Conservation (phyloP, 64 coral and sea anemone genomes). For the Trachythela sp. region DNA sequence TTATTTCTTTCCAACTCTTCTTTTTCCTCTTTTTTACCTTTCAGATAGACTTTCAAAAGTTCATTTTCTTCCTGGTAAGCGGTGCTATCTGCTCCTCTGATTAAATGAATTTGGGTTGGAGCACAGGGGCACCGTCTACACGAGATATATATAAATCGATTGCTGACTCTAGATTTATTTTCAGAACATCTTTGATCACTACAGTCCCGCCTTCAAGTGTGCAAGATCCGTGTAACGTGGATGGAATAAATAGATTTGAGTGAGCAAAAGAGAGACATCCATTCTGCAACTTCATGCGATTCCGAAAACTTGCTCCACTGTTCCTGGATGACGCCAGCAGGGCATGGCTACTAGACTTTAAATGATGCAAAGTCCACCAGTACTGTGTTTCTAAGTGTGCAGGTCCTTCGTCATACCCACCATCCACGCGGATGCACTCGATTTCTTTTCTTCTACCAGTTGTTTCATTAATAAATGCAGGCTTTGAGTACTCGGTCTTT, state of each 20-base stretch:
- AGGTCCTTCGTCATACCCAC: conserved; percentile 48
- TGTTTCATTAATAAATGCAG: conserved; percentile 30
- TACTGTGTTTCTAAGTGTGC: conserved; percentile 48
- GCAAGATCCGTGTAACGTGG: conserved; percentile 53
- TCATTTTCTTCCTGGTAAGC: conserved; percentile 18
- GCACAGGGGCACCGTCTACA: conserved; percentile 44
- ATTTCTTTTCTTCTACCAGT: conserved; percentile 45
- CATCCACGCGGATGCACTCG: conserved; percentile 60
- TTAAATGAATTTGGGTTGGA: conserved; percentile 37
- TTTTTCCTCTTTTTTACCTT: conserved; percentile 14
- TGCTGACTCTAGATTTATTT: conserved; percentile 8
- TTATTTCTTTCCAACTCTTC: neutral
- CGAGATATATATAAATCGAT: conserved; percentile 47
- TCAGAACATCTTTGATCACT: conserved; percentile 11
- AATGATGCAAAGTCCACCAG: conserved; percentile 54
- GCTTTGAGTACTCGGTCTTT: neutral
- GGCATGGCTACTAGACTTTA: neutral
- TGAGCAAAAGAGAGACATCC: conserved; percentile 49
- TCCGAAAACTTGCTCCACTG: conserved; percentile 42
- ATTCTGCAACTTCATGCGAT: conserved; percentile 54
- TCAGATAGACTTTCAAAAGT: conserved; percentile 38
- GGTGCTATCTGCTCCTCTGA: conserved; percentile 12
- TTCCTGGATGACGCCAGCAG: conserved; percentile 27
- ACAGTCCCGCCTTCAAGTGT: neutral
- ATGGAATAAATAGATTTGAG: conserved; percentile 49